Base-by-base conservation (phyloP, 1,140 invertebrate species). In the Macrobrachium nipponense region DNA sequence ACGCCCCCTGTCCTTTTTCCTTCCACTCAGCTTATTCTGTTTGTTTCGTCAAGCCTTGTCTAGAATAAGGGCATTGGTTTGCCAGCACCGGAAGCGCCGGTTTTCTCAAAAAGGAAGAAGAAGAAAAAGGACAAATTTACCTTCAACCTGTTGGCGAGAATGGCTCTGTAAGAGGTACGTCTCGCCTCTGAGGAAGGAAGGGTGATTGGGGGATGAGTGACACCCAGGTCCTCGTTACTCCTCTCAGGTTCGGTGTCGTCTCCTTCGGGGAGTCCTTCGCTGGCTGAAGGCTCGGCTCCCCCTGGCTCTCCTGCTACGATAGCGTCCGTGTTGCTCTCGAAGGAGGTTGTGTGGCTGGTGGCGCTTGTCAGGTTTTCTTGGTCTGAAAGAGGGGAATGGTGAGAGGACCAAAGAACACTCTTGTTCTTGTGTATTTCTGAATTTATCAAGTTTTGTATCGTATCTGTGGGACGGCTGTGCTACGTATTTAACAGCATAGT, bases 321-420 rank as follows among this genome's bases (percentile, higher is more conserved):
- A 17, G 90, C 89, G n/a, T 91, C 90, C 27, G 91, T 90, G 88
- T 91, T 92, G 59, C 91, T 91, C 83, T 92, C 91, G 87, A 92
- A 92, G 12, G 92, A 92, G 11, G 91, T 92, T 17, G 92, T 91
- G 83, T 91, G 90, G 36, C 90, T 91, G 11, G 90, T 90, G 66
- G 86, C 81, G 66, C 80, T 83, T 0, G 87, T 88, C 7, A 81
- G 77, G 51, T 80, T 88, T 12, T 85, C 87, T 14, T 80, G 64
- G 36, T 88, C 87, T 88, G 87, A 15, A 15, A 80, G 43, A 23
- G 18, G 20, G 58, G 59, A 15, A 20, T 15, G n/a, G n/a, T 6
- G 66, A 23, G 20, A 58, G 17, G 58, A 7, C 44, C 44, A 17
- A 75, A 43, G 23, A 6, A 36, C 8, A 27, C 72, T 75, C 51